A percentile compares a stretch with the other conserved stretches of the same genome.
Evolutionary conservation across 2,797 vertebrate species (phyloP).

Genomic region (Thaleichthys pacificus): DNA sequence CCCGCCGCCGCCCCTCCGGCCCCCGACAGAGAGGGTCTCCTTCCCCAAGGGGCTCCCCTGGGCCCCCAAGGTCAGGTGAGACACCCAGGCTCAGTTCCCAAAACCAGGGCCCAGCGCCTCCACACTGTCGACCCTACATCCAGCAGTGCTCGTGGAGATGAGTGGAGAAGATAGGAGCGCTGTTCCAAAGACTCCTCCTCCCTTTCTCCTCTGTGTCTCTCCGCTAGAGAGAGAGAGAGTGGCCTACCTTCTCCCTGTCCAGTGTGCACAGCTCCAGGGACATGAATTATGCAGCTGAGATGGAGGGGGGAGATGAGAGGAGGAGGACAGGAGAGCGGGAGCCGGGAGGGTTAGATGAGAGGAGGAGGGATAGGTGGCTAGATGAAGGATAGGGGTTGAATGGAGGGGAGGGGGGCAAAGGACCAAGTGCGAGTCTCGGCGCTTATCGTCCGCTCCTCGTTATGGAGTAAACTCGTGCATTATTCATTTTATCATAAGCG

Average conservation of each 20-base stretch:
- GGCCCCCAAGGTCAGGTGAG: slow-evolving; percentile 95
- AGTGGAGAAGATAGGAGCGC: not conserved
- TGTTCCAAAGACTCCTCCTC: not conserved
- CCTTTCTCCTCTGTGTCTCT: slow-evolving; percentile 31
- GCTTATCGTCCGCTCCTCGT: slow-evolving; percentile 21
- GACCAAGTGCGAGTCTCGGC: not conserved
- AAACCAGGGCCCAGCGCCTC: not conserved
- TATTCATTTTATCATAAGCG: slow-evolving; percentile 8
- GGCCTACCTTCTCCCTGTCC: slow-evolving; percentile 22
- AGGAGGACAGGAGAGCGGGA: not conserved
- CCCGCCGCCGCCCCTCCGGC: slow-evolving; percentile 67
- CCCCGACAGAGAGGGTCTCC: slow-evolving; percentile 81
- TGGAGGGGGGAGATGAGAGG: slow-evolving; percentile 16
- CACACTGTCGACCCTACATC: not conserved
- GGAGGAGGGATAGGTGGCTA: not conserved
- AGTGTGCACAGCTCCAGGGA: slow-evolving; percentile 25
- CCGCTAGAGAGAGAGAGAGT: slow-evolving; percentile 28
- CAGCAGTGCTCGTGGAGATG: not conserved
- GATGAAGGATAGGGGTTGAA: not conserved
- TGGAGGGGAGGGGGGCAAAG: not conserved
- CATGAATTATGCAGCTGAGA: slow-evolving; percentile 52
- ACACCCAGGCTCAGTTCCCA: slow-evolving; percentile 25
- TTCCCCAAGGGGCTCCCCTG: slow-evolving; percentile 98
- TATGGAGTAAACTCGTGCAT: slow-evolving; percentile 9
- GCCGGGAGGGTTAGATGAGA: not conserved